Percentiles rank a stretch among this genome's conserved stretches.
These are phyloP conservation scores for Ericerus pela DNA, from an alignment of 1,140 invertebrate species.

Conservation along the genomic window DNA sequence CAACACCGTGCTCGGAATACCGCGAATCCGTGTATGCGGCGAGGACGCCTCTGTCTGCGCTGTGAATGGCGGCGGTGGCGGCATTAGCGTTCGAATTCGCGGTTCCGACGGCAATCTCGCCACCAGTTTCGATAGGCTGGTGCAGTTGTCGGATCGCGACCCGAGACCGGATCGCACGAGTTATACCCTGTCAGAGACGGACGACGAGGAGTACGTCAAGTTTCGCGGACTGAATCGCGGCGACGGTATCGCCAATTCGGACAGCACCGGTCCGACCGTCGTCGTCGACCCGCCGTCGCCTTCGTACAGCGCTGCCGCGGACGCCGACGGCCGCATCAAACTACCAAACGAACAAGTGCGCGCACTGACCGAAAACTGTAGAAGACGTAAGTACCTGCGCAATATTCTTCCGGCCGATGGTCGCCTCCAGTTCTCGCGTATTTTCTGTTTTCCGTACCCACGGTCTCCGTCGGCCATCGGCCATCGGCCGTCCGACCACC, in stretches of 20 bases:
- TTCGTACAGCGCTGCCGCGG: slow-evolving; percentile 25
- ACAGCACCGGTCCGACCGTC: slow-evolving; percentile 29
- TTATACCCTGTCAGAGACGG: slow-evolving; percentile 20
- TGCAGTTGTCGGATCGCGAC: slow-evolving; percentile 13
- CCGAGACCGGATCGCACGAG: slow-evolving; percentile 18
- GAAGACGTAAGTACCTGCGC: slow-evolving; percentile 15
- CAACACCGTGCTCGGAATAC: background rate
- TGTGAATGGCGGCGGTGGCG: slow-evolving; percentile 10
- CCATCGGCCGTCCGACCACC: no score
- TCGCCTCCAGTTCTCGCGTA: no score
- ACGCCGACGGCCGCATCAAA: slow-evolving; percentile 30
- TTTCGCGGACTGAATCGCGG: slow-evolving; percentile 20
- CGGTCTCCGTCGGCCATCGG: no score
- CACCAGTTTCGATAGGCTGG: slow-evolving; percentile 18
- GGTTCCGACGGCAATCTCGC: slow-evolving; percentile 29
- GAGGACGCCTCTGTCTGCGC: background rate
- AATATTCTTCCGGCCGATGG: no score
- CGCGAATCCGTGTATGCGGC: background rate
- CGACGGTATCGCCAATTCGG: slow-evolving; percentile 15
- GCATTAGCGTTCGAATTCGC: slow-evolving; percentile 26
- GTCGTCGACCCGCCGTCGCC: slow-evolving; percentile 54
- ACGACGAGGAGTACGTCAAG: slow-evolving; percentile 21
- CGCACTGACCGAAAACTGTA: slow-evolving; percentile 30
- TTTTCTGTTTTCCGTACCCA: no score
- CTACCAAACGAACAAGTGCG: slow-evolving; percentile 26